phyloP scores from a whole-genome alignment of 2,888 invertebrate genomes.

The Parnassius orleans region DNA sequence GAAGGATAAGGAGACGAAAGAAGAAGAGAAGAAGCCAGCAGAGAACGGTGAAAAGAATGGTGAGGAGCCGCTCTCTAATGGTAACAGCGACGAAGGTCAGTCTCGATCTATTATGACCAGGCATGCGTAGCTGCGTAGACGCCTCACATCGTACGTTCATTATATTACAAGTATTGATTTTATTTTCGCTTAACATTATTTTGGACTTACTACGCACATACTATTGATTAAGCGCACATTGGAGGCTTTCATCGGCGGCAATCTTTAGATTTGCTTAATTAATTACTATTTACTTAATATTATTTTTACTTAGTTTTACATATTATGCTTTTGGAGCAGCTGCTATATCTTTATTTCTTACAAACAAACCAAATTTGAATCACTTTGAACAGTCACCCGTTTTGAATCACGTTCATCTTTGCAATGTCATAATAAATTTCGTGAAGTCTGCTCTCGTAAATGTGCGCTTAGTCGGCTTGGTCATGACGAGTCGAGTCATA shows the following conservation, averaged over 20 bases:
- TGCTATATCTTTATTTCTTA: not conserved
- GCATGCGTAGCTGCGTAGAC: conserved; percentile 61
- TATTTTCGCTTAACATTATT: conserved; percentile 31
- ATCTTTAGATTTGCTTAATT: conserved; percentile 54
- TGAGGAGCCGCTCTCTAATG: conserved; percentile 77
- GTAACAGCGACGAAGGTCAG: conserved; percentile 80
- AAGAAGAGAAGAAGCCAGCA: conserved; percentile 58
- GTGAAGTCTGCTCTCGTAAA: conserved; percentile 50
- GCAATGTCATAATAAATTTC: conserved; percentile 32
- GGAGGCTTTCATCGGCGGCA: conserved; percentile 33
- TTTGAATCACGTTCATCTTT: conserved; percentile 21
- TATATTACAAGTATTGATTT: conserved; percentile 17
- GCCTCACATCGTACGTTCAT: conserved; percentile 49
- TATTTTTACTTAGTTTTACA: conserved; percentile 7
- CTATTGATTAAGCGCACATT: conserved; percentile 59
- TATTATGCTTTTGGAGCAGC: not conserved
- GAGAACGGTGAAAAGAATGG: conserved; percentile 65
- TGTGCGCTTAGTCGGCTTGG: conserved; percentile 67
- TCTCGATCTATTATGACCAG: conserved; percentile 63
- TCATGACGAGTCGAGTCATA: conserved; percentile 61
- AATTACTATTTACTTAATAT: too few relatives aligned
- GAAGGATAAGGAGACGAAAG: conserved; percentile 82
- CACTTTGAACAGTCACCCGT: not conserved
- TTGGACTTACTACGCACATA: conserved; percentile 61
- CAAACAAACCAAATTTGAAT: too few relatives aligned